Conservation (phyloP, 2,113 vertebrate genomes). For the Melospiza georgiana region DNA sequence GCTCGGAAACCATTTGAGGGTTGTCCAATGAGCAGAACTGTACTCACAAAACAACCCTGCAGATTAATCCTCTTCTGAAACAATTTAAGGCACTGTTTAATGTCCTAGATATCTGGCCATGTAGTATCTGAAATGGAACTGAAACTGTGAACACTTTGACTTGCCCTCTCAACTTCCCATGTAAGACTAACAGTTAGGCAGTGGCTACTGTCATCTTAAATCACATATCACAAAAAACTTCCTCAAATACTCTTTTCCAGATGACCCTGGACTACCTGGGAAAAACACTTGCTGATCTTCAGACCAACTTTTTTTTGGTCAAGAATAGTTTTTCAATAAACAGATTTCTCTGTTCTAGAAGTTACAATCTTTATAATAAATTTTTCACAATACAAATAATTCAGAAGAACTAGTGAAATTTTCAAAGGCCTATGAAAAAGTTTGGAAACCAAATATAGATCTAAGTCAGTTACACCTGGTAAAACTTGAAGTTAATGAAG, state of each 20-base stretch:
- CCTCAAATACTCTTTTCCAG: background rate
- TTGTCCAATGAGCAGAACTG: background rate
- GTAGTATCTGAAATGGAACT: background rate
- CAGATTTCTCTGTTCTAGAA: background rate
- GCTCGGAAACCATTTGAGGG: background rate
- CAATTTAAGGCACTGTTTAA: background rate
- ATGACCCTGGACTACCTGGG: background rate
- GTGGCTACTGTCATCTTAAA: background rate
- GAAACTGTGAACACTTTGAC: background rate
- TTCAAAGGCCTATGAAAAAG: background rate
- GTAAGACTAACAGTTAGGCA: background rate
- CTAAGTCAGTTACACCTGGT: background rate
- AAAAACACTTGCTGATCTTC: background rate
- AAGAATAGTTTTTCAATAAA: background rate
- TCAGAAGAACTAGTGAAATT: background rate
- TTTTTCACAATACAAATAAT: background rate
- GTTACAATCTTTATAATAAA: background rate
- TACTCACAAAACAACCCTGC: background rate
- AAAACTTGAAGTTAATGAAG: background rate
- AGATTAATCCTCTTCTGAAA: background rate
- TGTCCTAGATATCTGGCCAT: background rate
- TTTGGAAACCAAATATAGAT: background rate
- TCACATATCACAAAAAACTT: fast-evolving
- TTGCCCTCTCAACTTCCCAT: background rate
- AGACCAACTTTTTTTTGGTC: background rate